Evolutionary conservation across 1,140 invertebrate genomes (phyloP), one percentile per base, ranked within the genome.

Genomic region (Lepidurus arcticus): DNA sequence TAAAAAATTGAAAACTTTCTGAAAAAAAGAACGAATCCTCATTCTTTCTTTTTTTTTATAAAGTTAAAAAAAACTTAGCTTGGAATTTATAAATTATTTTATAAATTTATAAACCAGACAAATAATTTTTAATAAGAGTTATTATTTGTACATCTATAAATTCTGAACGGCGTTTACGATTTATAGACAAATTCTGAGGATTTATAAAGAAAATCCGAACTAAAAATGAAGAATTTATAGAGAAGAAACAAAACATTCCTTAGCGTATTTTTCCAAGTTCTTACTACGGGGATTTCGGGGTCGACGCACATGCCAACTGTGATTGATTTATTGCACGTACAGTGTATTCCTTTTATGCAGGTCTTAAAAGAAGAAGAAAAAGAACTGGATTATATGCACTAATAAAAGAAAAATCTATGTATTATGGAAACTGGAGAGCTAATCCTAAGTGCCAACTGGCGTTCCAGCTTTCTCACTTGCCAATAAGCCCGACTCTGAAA

Each of bases 361-460:
- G 34, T 34, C 34, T 34, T 34, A 34, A 34, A 34, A 34, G 34
- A 34, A 34, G 34, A 34, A 34, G 34, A 13, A 21, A 7, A 16
- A 16, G 13, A 65, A 65, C 4, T 16, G 53, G 34, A 34, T 65
- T 21, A 65, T 65, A 21, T 11, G 53, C 16, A n/a, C 16, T 65
- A 65, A 65, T 65, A 65, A 65, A 65, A 65, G 53, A 65, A 65
- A 34, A 65, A 13, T 16, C 16, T 21, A 65, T 65, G 53, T 65
- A 65, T 65, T 65, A 16, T 65, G 21, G 21, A 65, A 21, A 65
- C 53, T 65, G 13, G 53, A 13, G 6, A 21, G 53, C 53, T 65
- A 65, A 65, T 65, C 53, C 53, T 65, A 65, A 65, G 53, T 65
- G 53, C 53, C 53, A 65, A 65, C 53, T 65, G 53, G 16, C 16